Conservation (phyloP, 2,888 invertebrate genomes). For the Tetragnatha montana region DNA sequence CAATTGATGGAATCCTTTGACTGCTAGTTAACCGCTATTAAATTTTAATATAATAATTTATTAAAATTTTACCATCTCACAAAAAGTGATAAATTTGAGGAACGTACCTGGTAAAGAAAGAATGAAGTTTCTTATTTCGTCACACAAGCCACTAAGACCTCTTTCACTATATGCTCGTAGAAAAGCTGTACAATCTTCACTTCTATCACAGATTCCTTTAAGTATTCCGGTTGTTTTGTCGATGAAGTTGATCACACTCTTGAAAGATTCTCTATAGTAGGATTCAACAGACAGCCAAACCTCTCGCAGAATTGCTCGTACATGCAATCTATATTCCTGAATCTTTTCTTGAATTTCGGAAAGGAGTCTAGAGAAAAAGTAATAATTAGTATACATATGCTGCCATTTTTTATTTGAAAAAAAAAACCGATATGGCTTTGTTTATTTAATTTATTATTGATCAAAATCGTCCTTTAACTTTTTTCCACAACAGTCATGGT, state of each 20-base stretch:
- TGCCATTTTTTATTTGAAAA: too few species aligned
- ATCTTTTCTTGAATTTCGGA: slow-evolving; percentile 25
- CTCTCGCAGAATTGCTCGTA: slow-evolving; percentile 14
- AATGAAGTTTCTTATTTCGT: slow-evolving; percentile 22
- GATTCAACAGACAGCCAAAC: slow-evolving; percentile 43
- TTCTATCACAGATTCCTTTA: slow-evolving; percentile 36
- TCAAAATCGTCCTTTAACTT: too few species aligned
- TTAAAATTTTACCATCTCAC: background rate
- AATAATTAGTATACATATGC: background rate
- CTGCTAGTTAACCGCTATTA: too few species aligned
- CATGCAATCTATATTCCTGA: background rate
- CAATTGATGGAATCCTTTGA: too few species aligned
- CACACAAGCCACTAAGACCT: slow-evolving; percentile 32
- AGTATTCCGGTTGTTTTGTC: slow-evolving; percentile 30
- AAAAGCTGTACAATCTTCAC: slow-evolving; percentile 46
- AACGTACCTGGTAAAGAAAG: slow-evolving; percentile 50
- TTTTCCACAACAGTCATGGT: too few species aligned
- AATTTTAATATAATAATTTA: background rate
- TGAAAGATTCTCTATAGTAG: slow-evolving; percentile 43
- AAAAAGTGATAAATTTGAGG: too few species aligned
- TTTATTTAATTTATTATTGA: too few species aligned
- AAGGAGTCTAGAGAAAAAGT: slow-evolving; percentile 32
- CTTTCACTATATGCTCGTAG: slow-evolving; percentile 42
- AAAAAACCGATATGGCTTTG: too few species aligned
- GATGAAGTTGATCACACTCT: background rate